A percentile compares a stretch with the other conserved stretches of the same genome.
Evolutionary conservation across 2,113 vertebrate genomes (phyloP).

Genomic region (Tenrec ecaudatus): DNA sequence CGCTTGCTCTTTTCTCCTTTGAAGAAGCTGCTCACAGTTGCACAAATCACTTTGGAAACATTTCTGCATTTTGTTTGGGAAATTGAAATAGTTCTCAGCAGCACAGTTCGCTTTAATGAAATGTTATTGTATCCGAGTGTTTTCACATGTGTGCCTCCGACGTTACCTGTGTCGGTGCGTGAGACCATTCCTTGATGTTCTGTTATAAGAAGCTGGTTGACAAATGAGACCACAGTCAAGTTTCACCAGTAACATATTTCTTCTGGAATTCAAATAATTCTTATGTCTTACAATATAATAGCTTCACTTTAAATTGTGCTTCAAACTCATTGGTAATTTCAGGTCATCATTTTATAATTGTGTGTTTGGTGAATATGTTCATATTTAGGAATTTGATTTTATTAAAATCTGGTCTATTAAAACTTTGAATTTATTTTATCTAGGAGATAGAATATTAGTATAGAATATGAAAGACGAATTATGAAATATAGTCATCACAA

Average conservation of each 20-base stretch:
- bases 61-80: background rate
- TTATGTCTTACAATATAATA: conserved; percentile 37
- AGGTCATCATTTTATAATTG: conserved; percentile 43
- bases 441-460: conserved; percentile 56
- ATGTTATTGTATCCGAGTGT: background rate
- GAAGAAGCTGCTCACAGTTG: conserved; percentile 18
- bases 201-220: background rate
- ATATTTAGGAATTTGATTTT: conserved; percentile 54
- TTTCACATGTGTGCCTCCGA: background rate
- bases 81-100: background rate
- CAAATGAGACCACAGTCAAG: background rate
- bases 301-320: background rate
- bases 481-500: conserved; percentile 32
- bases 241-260: conserved; percentile 39
- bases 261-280: conserved; percentile 42
- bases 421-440: conserved; percentile 54
- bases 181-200: background rate
- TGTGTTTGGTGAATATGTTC: conserved; percentile 56
- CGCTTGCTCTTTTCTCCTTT: conserved; percentile 13
- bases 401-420: background rate
- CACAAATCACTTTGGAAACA: conserved; percentile 11
- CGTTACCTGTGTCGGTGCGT: background rate
- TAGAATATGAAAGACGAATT: conserved; percentile 35
- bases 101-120: background rate
- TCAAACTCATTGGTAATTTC: conserved; percentile 43